A percentile compares a stretch with the other conserved stretches of the same genome.
phyloP scores from a whole-genome alignment of 2,888 invertebrate genomes.

The Agrotis exclamationis region DNA sequence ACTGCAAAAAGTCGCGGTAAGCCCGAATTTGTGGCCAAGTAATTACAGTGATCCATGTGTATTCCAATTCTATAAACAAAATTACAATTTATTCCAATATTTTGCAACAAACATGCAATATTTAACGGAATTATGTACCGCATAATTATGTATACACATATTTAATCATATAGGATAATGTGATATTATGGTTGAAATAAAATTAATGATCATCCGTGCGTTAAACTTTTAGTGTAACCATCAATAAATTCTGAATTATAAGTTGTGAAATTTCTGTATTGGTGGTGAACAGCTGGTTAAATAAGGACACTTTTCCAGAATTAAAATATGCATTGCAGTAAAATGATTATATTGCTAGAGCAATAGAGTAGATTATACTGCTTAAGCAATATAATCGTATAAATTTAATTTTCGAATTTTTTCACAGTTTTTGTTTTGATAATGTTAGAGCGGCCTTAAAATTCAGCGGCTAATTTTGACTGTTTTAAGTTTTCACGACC shows the following conservation, averaged over 20 bases:
- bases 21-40: neutral
- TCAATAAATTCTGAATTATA: slow-evolving; percentile 7
- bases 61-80: neutral
- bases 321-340: too few species aligned
- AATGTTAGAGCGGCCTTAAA: too few species aligned
- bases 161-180: slow-evolving; percentile 7
- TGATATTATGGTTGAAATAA: neutral
- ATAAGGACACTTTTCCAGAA: too few species aligned
- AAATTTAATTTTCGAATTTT: too few species aligned
- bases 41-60: neutral
- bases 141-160: slow-evolving; percentile 9
- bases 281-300: too few species aligned
- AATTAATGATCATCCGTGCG: slow-evolving; percentile 4
- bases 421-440: too few species aligned
- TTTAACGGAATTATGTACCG: slow-evolving; percentile 3
- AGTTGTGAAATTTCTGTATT: neutral
- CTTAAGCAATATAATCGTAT: too few species aligned
- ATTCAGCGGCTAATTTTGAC: too few species aligned
- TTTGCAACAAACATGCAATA: slow-evolving; percentile 14
- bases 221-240: slow-evolving; percentile 1
- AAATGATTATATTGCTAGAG: too few species aligned
- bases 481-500: too few species aligned
- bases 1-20: too few species aligned
- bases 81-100: slow-evolving; percentile 5
- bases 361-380: too few species aligned